phyloP scores from a whole-genome alignment of 2,888 invertebrate genomes.

The Acanthopleura granulata region DNA sequence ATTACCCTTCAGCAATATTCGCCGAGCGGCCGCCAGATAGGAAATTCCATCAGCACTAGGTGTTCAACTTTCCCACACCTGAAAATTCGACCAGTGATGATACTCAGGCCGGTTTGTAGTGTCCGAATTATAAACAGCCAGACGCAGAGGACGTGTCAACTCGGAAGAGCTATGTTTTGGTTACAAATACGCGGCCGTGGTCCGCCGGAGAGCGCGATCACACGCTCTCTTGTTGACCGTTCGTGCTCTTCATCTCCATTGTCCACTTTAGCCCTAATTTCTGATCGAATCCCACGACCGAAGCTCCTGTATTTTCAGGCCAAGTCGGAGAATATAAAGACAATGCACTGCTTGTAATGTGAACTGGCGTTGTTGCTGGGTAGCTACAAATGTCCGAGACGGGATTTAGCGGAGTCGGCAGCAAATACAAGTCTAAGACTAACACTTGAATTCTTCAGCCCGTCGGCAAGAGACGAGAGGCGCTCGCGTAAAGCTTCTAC shows the following conservation, averaged over 20 bases:
- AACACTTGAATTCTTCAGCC: conserved; percentile 2
- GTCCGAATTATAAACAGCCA: conserved; percentile 1
- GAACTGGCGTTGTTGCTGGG: not conserved
- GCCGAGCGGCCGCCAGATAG: too few relatives aligned
- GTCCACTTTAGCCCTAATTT: conserved; percentile 16
- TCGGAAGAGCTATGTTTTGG: not conserved
- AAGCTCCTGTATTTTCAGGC: not conserved
- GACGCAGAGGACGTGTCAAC: not conserved
- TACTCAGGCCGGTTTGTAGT: not conserved
- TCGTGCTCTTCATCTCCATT: not conserved
- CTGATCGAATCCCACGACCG: conserved; percentile 17
- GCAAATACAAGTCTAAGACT: conserved; percentile 1
- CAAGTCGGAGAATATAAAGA: conserved; percentile 13
- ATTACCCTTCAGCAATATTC: too few relatives aligned
- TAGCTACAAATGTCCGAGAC: not conserved
- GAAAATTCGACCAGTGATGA: conserved; percentile 2
- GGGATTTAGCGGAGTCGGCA: not conserved
- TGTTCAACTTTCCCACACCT: conserved; percentile 3
- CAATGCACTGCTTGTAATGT: conserved; percentile 15
- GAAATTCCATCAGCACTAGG: not conserved
- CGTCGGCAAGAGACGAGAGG: not conserved
- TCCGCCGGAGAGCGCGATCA: not conserved
- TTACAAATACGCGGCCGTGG: not conserved
- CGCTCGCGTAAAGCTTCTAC: not conserved
- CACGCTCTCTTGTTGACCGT: conserved; percentile 4